Evolutionary conservation across 2,888 invertebrate genomes (phyloP), one percentile per base, ranked within the genome.

Genomic region (Chrysopilus asiliformis): DNA sequence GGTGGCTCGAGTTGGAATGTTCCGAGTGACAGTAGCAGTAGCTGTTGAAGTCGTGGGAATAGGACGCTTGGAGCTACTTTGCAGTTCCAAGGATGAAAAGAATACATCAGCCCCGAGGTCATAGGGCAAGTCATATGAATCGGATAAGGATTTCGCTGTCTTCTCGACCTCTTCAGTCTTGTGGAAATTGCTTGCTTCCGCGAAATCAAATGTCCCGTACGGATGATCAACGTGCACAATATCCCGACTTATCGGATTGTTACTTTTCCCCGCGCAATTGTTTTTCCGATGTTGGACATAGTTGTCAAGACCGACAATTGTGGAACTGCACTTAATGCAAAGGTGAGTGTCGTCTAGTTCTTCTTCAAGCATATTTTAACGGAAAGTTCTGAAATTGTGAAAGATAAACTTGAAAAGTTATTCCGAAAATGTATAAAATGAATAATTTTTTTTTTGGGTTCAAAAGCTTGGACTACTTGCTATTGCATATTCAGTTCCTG

Each of bases 341-440:
- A 85, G 73, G 55, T 93, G 91, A 4, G 73, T 78, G 60, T 91
- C 87, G 36, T 85, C 82, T 32, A 86, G 79, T 38, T 78, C 79
- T 42, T 77, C 76, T 39, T 69, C 49, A 30, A 52, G 47, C 48
- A 50, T 53, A 38, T 38, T 41, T 9, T 7, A 18, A 4, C 4
- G 13, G 10, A 18, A 8, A 9, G 10, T 4, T 17, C 32, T 32
- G 32, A 18, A 32, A 32, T 8, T 30, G 10, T 15, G 16, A 10
- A 12, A 14, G 6, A 30, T 14, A 7, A 14, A 30, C 13, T 15
- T n/a, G n/a, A n/a, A n/a, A n/a, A n/a, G n/a, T n/a, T n/a, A n/a
- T n/a, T n/a, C n/a, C n/a, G n/a, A n/a, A n/a, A n/a, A n/a, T n/a
- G n/a, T n/a, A n/a, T n/a, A n/a, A n/a, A n/a, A n/a, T n/a, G n/a